A percentile compares a stretch with the other conserved stretches of the same genome.
phyloP scores from a whole-genome alignment of 2,113 vertebrate genomes.

The Calyptomena viridis region DNA sequence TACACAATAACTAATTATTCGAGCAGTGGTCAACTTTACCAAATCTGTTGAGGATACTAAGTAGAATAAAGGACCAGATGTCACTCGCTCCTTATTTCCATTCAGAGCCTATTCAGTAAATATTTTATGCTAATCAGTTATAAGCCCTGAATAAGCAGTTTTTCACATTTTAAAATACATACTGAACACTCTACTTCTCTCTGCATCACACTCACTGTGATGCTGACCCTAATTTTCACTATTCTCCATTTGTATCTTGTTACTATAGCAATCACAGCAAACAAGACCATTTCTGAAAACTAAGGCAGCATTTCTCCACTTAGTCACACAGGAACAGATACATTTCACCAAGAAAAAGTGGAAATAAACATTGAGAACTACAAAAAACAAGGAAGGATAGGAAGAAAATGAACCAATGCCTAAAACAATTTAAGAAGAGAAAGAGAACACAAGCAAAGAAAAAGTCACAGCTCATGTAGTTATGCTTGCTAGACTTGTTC shows the following conservation, averaged over 20 bases:
- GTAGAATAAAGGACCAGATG: not conserved
- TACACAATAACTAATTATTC: not conserved
- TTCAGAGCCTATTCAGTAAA: not conserved
- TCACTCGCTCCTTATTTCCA: not conserved
- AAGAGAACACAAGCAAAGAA: not conserved
- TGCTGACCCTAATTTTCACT: not conserved
- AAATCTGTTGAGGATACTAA: not conserved
- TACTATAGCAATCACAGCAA: conserved; percentile 16
- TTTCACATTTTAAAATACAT: not conserved
- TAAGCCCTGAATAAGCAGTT: not conserved
- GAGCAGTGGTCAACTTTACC: not conserved
- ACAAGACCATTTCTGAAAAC: not conserved
- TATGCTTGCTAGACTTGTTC: conserved; percentile 6
- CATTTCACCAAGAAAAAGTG: not conserved
- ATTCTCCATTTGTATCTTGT: not conserved
- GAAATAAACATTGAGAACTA: not conserved
- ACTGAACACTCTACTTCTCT: not conserved
- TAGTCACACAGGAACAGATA: not conserved
- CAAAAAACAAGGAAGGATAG: not conserved
- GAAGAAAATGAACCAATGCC: not conserved
- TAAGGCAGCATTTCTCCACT: not conserved
- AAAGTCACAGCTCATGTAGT: not conserved
- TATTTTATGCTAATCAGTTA: not conserved
- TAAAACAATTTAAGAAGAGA: not conserved
- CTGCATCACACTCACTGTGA: not conserved